Evolutionary conservation across 2,888 invertebrate species (phyloP).

Genomic region (Lathronympha strigana): DNA sequence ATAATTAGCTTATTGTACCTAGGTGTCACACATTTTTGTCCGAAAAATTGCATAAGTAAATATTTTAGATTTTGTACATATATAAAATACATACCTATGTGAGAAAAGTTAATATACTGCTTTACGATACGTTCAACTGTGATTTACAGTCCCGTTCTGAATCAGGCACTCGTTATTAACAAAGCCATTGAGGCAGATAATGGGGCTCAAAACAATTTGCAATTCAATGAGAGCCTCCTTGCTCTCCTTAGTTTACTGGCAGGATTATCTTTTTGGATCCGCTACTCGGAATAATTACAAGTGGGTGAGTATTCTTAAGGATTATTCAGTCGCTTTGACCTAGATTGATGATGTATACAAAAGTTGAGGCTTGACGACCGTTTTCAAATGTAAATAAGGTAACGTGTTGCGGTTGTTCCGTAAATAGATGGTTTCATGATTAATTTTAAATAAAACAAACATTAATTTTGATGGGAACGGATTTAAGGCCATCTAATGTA

Average conservation of each 20-base stretch:
- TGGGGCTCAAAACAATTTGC: constrained; percentile 49
- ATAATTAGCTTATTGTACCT: no score
- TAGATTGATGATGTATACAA: constrained; percentile 4
- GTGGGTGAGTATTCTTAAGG: constrained; percentile 23
- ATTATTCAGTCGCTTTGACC: constrained; percentile 12
- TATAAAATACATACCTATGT: background rate
- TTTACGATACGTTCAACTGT: constrained; percentile 1
- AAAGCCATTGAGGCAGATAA: constrained; percentile 50
- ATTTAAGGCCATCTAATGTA: no score
- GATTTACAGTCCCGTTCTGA: constrained; percentile 18
- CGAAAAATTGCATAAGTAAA: no score
- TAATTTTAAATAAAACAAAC: no score
- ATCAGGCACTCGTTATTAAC: constrained; percentile 45
- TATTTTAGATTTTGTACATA: no score
- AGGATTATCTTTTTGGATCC: constrained; percentile 42
- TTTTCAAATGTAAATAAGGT: no score
- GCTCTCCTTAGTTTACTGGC: constrained; percentile 42
- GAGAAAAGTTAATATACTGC: constrained; percentile 5
- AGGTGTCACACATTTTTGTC: no score
- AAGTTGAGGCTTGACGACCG: no score
- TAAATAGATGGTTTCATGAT: no score
- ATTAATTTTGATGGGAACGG: no score
- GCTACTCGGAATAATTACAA: constrained; percentile 38
- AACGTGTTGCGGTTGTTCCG: no score
- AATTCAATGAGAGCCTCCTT: constrained; percentile 50